phyloP scores from a whole-genome alignment of 2,113 vertebrate species.

The Leuciscus idus region DNA sequence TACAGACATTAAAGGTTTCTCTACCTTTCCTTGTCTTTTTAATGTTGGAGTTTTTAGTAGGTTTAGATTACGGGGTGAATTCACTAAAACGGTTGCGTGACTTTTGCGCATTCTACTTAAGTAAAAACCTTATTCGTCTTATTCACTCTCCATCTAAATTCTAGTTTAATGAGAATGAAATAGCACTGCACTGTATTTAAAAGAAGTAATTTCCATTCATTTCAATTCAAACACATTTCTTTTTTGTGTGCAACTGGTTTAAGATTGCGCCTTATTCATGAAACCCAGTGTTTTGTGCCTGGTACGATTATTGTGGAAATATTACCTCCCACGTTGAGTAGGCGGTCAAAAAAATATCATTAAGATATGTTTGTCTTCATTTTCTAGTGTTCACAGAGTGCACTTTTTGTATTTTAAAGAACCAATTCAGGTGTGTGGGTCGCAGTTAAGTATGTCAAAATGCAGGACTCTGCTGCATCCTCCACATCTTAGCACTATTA shows the following conservation, averaged over 20 bases:
- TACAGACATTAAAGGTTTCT: not conserved
- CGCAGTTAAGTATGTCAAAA: not conserved
- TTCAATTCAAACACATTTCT: not conserved
- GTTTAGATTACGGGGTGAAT: slow-evolving; percentile 26
- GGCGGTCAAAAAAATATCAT: not conserved
- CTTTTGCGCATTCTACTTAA: not conserved
- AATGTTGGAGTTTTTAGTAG: slow-evolving; percentile 5
- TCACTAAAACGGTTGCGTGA: slow-evolving; percentile 25
- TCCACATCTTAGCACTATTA: not conserved
- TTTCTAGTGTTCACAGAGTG: too few species aligned
- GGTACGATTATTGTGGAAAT: not conserved
- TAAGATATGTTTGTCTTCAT: not conserved
- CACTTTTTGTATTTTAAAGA: not conserved
- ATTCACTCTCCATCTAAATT: not conserved
- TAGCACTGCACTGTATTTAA: not conserved
- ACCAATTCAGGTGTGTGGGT: not conserved
- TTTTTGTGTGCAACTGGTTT: not conserved
- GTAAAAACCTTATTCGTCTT: not conserved
- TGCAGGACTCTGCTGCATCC: not conserved
- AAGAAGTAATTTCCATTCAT: not conserved
- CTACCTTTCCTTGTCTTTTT: not conserved
- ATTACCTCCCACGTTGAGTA: not conserved
- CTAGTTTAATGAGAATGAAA: not conserved
- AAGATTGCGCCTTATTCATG: not conserved
- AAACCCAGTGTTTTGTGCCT: not conserved